Evolutionary conservation across 2,797 vertebrate genomes (phyloP), one percentile per base, ranked within the genome.

Genomic region (Fistularia tabacaria): DNA sequence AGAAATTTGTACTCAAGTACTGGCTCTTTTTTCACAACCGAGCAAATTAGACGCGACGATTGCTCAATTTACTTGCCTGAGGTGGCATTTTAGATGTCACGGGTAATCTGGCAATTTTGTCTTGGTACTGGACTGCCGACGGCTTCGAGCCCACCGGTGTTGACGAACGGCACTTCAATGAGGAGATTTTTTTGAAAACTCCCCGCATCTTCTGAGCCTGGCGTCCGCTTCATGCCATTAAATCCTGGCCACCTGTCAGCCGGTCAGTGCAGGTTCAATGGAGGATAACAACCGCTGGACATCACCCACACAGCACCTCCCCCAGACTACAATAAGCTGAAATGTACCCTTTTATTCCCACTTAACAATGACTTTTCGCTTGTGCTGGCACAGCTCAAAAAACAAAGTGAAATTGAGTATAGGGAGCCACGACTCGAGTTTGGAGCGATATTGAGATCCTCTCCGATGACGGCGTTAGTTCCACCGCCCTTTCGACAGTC

Each of bases 351-450:
- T 72, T 66, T 63, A 65, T 70, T 74, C 74, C 65, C 69, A 64
- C 64, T 60, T 47, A 63, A 73, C 76, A 62, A 60, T 63, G 62
- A 73, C 53, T 75, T 76, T 65, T 71, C 44, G 49, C 76, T 69
- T 55, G 71, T 67, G 73, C 74, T 73, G 64, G 74, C 53, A 9
- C 71, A 56, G 69, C 64, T 72, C 46, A 12, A 50, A 25, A 70
- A 73, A 73, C 47, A 45, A 80, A 73, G 64, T 64, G 43, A 79
- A 79, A 80, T 71, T 41, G 68, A 81, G 69, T 70, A 66, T 14
- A 52, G 53, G 74, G 61, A 59, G 69, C 68, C 64, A 59, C 47
- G 36, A 9, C 57, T 69, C 70, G 80, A 60, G 71, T 72, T 65
- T 46, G 62, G 69, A 76, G 73, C 73, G 62, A 54, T 74, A 70